Evolutionary conservation across 2,888 invertebrate genomes (phyloP).

Genomic region (Pilophorus perplexus): DNA sequence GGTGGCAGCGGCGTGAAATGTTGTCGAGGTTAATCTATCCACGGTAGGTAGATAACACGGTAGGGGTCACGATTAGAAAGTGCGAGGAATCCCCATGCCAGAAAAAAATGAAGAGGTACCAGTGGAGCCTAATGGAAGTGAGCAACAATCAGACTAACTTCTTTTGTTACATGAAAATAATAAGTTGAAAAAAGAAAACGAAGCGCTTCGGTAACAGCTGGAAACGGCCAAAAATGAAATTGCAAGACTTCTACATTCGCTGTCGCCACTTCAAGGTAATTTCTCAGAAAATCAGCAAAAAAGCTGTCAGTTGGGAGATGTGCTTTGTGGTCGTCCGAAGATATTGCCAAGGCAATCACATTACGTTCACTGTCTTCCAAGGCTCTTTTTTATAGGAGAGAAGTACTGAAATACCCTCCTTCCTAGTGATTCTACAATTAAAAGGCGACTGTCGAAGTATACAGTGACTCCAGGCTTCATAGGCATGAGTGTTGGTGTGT

Average conservation of each 20-base stretch:
- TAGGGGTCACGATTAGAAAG: too few species aligned
- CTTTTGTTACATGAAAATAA: background rate
- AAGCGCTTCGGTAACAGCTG: background rate
- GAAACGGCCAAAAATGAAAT: background rate
- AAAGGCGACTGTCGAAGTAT: constrained; percentile 13
- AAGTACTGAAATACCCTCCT: constrained; percentile 20
- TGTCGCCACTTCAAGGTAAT: background rate
- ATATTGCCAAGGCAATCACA: constrained; percentile 20
- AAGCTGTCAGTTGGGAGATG: background rate
- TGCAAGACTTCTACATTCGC: background rate
- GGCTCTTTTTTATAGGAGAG: constrained; percentile 11
- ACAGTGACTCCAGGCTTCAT: constrained; percentile 25
- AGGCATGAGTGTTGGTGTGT: background rate
- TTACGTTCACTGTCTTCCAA: constrained; percentile 20
- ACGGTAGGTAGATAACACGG: too few species aligned
- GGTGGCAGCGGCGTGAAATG: too few species aligned
- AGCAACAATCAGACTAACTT: background rate
- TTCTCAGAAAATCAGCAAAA: constrained; percentile 3
- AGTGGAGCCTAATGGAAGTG: background rate
- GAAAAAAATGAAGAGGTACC: too few species aligned
- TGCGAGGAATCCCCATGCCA: too few species aligned
- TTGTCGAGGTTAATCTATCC: too few species aligned
- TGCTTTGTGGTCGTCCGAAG: constrained; percentile 21
- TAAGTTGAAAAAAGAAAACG: constrained; percentile 1
- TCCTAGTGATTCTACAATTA: constrained; percentile 30